Evolutionary conservation across 2,113 vertebrate species (phyloP).

Genomic region (Coptodon bakossiorum): DNA sequence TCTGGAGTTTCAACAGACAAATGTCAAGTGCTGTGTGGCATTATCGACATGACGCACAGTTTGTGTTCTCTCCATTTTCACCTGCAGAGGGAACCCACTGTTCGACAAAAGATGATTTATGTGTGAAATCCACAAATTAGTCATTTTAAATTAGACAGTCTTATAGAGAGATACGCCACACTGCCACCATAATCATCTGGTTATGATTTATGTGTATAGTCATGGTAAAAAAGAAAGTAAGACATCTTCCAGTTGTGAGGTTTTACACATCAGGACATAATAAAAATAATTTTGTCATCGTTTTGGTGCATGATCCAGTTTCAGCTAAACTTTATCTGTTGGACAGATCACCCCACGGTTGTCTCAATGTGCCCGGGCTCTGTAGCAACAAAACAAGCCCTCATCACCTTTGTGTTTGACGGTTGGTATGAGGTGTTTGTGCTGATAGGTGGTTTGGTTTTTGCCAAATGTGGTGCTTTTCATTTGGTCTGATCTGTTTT

Average conservation of each 20-base stretch:
- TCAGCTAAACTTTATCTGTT: not conserved
- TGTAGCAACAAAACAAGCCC: not conserved
- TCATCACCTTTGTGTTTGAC: not conserved
- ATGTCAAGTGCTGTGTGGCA: not conserved
- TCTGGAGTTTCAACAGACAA: not conserved
- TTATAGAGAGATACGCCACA: not conserved
- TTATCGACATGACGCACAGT: not conserved
- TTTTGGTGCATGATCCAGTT: not conserved
- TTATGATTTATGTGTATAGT: not conserved
- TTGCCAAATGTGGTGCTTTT: not conserved
- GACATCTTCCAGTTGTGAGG: not conserved
- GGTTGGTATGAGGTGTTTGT: not conserved
- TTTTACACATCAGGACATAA: not conserved
- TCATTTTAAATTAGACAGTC: not conserved
- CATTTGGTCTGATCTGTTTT: not conserved
- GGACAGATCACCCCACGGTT: not conserved
- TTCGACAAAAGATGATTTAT: not conserved
- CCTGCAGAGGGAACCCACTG: slow-evolving; percentile 13
- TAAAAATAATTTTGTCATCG: not conserved
- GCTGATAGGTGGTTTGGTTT: not conserved
- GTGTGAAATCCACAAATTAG: not conserved
- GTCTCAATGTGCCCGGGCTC: not conserved
- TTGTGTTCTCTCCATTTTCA: not conserved
- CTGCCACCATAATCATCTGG: not conserved
- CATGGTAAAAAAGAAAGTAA: not conserved